Evolutionary conservation across 2,888 invertebrate species (phyloP).

Genomic region (Pristionchus entomophagus): DNA sequence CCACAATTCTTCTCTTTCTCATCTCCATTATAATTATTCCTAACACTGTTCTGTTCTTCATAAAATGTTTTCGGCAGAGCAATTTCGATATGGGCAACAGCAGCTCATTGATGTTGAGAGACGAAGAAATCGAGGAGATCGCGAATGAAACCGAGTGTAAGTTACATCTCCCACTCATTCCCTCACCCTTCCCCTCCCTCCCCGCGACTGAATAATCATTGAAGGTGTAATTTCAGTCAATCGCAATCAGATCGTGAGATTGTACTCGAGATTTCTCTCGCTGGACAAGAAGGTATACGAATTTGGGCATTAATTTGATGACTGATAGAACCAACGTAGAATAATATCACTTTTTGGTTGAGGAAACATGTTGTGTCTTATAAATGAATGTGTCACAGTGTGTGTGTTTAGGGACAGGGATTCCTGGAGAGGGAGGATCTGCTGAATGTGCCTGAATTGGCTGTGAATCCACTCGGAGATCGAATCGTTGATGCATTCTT

Average conservation of each 20-base stretch:
- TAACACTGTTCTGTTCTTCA: no score
- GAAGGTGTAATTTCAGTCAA: slow-evolving; percentile 90
- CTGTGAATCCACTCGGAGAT: slow-evolving; percentile 97
- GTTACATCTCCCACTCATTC: no score
- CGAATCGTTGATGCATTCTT: slow-evolving; percentile 98
- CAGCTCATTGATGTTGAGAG: slow-evolving; percentile 90
- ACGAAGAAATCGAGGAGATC: slow-evolving; percentile 97
- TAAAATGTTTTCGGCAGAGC: no score
- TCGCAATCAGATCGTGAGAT: slow-evolving; percentile 95
- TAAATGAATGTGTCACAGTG: no score
- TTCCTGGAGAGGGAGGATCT: slow-evolving; percentile 96
- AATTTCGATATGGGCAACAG: slow-evolving; percentile 97
- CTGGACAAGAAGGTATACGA: slow-evolving; percentile 85
- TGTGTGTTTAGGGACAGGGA: slow-evolving; percentile 81
- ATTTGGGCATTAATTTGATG: neutral
- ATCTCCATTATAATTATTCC: no score
- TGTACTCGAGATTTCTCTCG: slow-evolving; percentile 96
- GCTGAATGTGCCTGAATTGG: slow-evolving; percentile 95
- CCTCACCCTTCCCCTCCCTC: no score
- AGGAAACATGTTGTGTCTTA: no score
- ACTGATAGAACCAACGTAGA: neutral
- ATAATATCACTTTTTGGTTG: no score
- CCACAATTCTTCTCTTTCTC: no score
- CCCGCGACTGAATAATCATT: no score
- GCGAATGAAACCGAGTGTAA: slow-evolving; percentile 97